Percentiles rank a stretch among this genome's conserved stretches.
Evolutionary conservation across 1,140 invertebrate species (phyloP).

Genomic region (Platyscapa corneri): DNA sequence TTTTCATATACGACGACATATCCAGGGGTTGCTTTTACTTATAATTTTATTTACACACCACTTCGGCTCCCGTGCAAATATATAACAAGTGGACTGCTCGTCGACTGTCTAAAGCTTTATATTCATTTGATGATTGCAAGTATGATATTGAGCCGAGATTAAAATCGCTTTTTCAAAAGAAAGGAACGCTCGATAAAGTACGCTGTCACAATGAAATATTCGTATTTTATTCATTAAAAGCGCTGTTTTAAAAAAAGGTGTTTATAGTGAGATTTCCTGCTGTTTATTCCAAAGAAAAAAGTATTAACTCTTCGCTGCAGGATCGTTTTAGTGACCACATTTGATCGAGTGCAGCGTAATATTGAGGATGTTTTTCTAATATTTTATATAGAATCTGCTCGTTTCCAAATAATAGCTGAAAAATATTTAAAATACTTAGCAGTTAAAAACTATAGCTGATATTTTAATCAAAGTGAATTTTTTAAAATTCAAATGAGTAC

Average conservation of each 20-base stretch:
- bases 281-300: not conserved
- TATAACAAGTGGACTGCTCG: slow-evolving; percentile 11
- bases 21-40: slow-evolving; percentile 24
- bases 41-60: slow-evolving; percentile 51
- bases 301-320: not conserved
- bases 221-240: not conserved
- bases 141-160: slow-evolving; percentile 34
- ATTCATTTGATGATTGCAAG: slow-evolving; percentile 27
- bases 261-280: not conserved
- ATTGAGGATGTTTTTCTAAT: not conserved
- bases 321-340: not conserved
- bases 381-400: not conserved
- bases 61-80: slow-evolving; percentile 42
- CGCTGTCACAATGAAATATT: not conserved
- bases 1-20: slow-evolving; percentile 37
- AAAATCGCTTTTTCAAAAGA: not conserved
- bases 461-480: not conserved
- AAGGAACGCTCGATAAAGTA: not conserved
- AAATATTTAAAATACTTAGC: not conserved
- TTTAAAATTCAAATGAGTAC: slow-evolving; percentile 5
- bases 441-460: not conserved
- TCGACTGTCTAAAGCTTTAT: not conserved
- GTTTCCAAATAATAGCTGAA: not conserved
- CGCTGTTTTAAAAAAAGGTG: not conserved
- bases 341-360: not conserved